phyloP scores from a whole-genome alignment of 2,888 invertebrate genomes.

The Tenthredo distinguenda region DNA sequence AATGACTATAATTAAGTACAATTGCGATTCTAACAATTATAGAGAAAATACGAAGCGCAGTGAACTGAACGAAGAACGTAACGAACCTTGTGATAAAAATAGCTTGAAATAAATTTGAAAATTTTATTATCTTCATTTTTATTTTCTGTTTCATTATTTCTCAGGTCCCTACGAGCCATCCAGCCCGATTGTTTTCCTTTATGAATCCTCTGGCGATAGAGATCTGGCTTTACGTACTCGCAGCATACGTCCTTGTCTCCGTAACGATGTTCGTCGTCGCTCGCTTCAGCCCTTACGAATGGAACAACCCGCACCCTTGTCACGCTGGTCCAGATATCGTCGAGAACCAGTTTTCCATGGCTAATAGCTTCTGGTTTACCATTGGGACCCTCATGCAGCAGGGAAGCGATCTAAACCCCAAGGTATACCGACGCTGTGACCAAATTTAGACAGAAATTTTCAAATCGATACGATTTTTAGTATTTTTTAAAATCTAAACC shows the following conservation, averaged over 20 bases:
- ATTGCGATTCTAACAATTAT: not conserved
- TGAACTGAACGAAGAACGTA: not conserved
- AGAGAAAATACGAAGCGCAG: not conserved
- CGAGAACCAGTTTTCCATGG: slow-evolving; percentile 90
- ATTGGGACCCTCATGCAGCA: slow-evolving; percentile 95
- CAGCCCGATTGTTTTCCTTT: slow-evolving; percentile 89
- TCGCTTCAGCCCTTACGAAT: slow-evolving; percentile 90
- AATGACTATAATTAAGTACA: not conserved
- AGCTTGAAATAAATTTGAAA: not conserved
- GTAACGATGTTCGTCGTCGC: slow-evolving; percentile 90
- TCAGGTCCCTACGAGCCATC: slow-evolving; percentile 86
- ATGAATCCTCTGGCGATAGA: slow-evolving; percentile 92
- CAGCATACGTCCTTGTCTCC: slow-evolving; percentile 89
- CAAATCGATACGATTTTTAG: not conserved
- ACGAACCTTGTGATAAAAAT: not conserved
- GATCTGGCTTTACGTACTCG: slow-evolving; percentile 92
- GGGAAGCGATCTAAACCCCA: slow-evolving; percentile 89
- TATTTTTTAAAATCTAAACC: not conserved
- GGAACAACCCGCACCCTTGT: slow-evolving; percentile 87
- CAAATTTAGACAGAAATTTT: not conserved
- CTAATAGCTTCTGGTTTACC: slow-evolving; percentile 93
- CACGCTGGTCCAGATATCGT: slow-evolving; percentile 81
- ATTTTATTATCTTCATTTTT: slow-evolving; percentile 54
- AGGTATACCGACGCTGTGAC: slow-evolving; percentile 76
- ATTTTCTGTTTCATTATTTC: slow-evolving; percentile 58